A percentile compares a stretch with the other conserved stretches of the same genome.
phyloP scores from a whole-genome alignment of 2,797 vertebrate genomes.

The Orientallactaga sibirica region DNA sequence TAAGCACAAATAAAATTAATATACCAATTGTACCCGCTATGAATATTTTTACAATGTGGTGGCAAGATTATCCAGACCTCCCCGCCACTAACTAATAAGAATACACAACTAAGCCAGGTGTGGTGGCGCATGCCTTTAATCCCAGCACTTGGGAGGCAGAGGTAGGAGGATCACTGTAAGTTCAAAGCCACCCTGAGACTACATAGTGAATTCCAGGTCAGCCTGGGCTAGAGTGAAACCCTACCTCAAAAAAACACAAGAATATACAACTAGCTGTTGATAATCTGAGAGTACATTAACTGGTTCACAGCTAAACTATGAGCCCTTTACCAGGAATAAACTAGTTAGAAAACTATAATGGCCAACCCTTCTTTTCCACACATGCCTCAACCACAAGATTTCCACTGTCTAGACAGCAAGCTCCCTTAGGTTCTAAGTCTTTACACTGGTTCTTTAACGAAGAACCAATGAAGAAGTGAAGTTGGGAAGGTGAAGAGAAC shows the following conservation, averaged over 20 bases:
- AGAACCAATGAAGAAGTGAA: no score
- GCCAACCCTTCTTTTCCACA: not conserved
- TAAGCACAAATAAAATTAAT: conserved; percentile 49
- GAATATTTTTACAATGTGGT: not conserved
- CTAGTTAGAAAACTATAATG: not conserved
- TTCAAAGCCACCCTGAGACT: no score
- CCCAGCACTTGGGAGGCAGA: no score
- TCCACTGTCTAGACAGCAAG: not conserved
- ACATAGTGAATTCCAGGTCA: no score
- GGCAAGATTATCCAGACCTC: not conserved
- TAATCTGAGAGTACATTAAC: conserved; percentile 11
- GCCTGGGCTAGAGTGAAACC: no score
- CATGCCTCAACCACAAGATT: not conserved
- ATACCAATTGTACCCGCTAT: not conserved
- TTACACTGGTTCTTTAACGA: not conserved
- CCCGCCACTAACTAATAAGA: not conserved
- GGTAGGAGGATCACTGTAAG: no score
- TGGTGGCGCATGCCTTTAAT: no score
- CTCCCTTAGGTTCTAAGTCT: not conserved
- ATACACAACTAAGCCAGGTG: not conserved
- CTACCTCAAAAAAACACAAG: not conserved
- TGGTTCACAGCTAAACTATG: not conserved
- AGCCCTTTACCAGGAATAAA: not conserved
- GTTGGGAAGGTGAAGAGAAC: not conserved
- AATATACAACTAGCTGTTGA: not conserved